phyloP scores from a whole-genome alignment of 2,113 vertebrate genomes.

The Cygnus atratus region DNA sequence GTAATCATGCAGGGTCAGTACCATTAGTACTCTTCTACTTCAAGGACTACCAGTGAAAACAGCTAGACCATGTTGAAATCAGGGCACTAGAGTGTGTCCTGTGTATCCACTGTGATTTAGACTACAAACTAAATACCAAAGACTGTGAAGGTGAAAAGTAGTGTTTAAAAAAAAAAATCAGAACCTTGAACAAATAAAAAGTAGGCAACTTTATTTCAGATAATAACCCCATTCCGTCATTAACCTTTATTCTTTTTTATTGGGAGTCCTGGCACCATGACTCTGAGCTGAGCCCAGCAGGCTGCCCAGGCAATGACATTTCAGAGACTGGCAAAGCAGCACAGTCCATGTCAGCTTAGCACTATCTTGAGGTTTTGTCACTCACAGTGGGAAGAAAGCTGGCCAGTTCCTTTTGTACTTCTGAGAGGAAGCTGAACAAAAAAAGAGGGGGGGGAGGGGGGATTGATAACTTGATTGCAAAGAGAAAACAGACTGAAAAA shows the following conservation, averaged over 20 bases:
- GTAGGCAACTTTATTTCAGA: slow-evolving; percentile 59
- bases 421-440: slow-evolving; percentile 23
- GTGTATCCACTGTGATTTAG: not conserved
- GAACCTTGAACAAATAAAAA: slow-evolving; percentile 65
- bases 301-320: slow-evolving; percentile 80
- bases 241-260: slow-evolving; percentile 85
- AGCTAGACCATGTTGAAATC: not conserved
- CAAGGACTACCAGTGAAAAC: not conserved
- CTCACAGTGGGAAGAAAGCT: slow-evolving; percentile 65
- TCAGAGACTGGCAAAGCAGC: slow-evolving; percentile 72
- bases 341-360: slow-evolving; percentile 49
- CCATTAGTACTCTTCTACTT: not conserved
- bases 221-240: slow-evolving; percentile 77
- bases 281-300: slow-evolving; percentile 73
- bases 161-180: slow-evolving; percentile 33
- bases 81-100: not conserved
- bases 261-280: slow-evolving; percentile 65
- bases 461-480: not conserved
- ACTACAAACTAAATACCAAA: slow-evolving; percentile 28
- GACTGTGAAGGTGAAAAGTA: slow-evolving; percentile 17
- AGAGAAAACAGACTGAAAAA: not conserved
- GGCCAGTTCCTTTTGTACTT: slow-evolving; percentile 50
- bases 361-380: slow-evolving; percentile 73
- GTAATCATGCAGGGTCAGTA: not conserved
- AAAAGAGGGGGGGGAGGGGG: not conserved